These are phyloP conservation scores for Nymphicus hollandicus DNA, from an alignment of 2,113 vertebrate species.

Conservation along the genomic window DNA sequence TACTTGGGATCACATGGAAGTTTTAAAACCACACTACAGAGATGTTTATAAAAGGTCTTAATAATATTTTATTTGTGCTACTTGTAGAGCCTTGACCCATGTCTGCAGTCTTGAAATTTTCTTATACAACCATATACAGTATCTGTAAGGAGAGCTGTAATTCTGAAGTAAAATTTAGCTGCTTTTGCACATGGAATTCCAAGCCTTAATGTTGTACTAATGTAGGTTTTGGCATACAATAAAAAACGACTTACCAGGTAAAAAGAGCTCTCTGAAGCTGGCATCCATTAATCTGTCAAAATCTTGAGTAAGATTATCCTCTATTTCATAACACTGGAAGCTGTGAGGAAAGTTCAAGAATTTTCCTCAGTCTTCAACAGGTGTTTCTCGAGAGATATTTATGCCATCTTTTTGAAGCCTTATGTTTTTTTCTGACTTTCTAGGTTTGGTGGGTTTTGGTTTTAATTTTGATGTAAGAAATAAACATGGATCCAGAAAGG, in stretches of 20 bases:
- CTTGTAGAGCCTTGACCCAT: not conserved
- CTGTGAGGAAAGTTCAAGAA: slow-evolving; percentile 66
- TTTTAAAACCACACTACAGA: not conserved
- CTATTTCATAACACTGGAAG: slow-evolving; percentile 48
- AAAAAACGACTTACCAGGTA: slow-evolving; percentile 43
- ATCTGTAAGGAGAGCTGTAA: not conserved
- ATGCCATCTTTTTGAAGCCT: not conserved
- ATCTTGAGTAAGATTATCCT: slow-evolving; percentile 53
- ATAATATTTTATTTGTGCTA: not conserved
- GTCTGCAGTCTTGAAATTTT: not conserved
- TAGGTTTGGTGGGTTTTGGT: not conserved
- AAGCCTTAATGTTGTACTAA: not conserved
- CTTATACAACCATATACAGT: not conserved
- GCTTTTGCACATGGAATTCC: not conserved
- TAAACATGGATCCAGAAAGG: slow-evolving; percentile 35
- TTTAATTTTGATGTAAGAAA: not conserved
- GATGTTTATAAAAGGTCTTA: not conserved
- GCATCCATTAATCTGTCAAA: slow-evolving; percentile 45
- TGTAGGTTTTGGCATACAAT: slow-evolving; percentile 14
- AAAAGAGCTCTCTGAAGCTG: slow-evolving; percentile 55
- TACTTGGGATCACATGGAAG: not conserved
- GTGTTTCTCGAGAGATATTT: slow-evolving; percentile 5
- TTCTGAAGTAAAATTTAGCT: not conserved
- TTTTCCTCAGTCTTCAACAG: slow-evolving; percentile 50
- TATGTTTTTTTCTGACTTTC: not conserved